Evolutionary conservation across 2,888 invertebrate species (phyloP), one percentile per base, ranked within the genome.

Genomic region (Acanthococcus lagerstroemiae): DNA sequence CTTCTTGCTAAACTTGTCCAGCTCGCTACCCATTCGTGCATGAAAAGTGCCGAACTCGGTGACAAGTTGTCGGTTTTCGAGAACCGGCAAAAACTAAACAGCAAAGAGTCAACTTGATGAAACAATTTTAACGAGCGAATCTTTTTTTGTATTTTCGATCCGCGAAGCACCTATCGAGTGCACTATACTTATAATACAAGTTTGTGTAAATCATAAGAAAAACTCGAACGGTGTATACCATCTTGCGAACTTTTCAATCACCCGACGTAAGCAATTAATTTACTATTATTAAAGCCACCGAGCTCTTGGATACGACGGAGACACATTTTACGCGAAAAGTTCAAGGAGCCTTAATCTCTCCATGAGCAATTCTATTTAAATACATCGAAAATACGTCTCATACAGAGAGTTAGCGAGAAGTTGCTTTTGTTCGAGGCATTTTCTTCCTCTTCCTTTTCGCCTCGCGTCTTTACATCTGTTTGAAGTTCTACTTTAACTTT

Each of bases 401-500:
- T 60, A 60, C 60, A 48, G 60, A 60, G 60, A 7, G 4, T 45
- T 45, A 46, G 19, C n/a, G 26, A 46, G 25, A 60, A 60, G 60
- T 50, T 60, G 60, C 60, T 60, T 26, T 48, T 60, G 60, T 60
- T 60, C 60, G 48, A 60, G 60, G 60, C 60, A 60, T 60, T 60
- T 48, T 26, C 26, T 25, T 45, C 57, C 46, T 60, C 24, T 48
- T 46, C 45, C 26, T 46, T 52, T 21, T 52, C 19, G 52, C 24
- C 15, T 9, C 24, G 9, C 50, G 21, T 63, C 54, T 63, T 63
- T 30, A 52, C 63, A 54, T 63, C 63, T 63, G 63, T 63, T 63
- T 63, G 63, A 63, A 63, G 63, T 54, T 37, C 63, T 54, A 63
- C 24, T 54, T 37, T 25, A 63, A 63, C 63, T 63, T 63, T 44